Percentiles rank a stretch among this genome's conserved stretches.
phyloP scores from a whole-genome alignment of 2,113 vertebrate genomes.

The Oreamnos americanus region DNA sequence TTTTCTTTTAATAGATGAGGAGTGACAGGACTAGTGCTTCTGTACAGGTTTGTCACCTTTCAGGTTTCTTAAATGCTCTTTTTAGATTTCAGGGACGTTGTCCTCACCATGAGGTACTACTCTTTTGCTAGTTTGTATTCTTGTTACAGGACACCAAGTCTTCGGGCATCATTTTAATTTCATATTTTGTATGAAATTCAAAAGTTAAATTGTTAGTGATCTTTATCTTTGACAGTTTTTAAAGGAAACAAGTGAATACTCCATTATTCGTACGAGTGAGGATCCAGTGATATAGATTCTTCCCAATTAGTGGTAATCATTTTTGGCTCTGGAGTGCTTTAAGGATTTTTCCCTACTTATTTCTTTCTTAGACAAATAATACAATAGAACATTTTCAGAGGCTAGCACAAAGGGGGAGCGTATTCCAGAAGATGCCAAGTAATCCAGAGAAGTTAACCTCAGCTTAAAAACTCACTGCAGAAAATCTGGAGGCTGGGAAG shows the following conservation, averaged over 20 bases:
- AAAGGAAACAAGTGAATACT: background rate
- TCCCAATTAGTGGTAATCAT: background rate
- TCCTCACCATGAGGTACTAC: background rate
- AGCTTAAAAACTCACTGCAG: background rate
- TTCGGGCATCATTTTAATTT: background rate
- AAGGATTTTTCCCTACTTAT: background rate
- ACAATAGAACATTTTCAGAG: conserved; percentile 19
- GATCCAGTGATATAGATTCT: background rate
- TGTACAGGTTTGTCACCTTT: background rate
- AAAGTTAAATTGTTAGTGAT: background rate
- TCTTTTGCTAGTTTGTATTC: background rate
- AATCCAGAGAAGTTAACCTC: background rate
- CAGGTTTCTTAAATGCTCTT: background rate
- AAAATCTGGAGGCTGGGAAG: background rate
- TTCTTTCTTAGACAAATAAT: conserved; percentile 23
- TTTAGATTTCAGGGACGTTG: background rate
- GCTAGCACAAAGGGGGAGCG: background rate
- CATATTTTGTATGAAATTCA: background rate
- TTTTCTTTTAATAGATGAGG: background rate
- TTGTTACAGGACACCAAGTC: background rate
- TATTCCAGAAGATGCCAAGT: background rate
- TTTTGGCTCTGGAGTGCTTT: background rate
- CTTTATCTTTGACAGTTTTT: background rate
- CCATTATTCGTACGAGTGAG: background rate
- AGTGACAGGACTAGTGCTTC: background rate